These are phyloP conservation scores for Enteromius trimaculatus DNA, from an alignment of 2,797 vertebrate species.

Conservation along the genomic window DNA sequence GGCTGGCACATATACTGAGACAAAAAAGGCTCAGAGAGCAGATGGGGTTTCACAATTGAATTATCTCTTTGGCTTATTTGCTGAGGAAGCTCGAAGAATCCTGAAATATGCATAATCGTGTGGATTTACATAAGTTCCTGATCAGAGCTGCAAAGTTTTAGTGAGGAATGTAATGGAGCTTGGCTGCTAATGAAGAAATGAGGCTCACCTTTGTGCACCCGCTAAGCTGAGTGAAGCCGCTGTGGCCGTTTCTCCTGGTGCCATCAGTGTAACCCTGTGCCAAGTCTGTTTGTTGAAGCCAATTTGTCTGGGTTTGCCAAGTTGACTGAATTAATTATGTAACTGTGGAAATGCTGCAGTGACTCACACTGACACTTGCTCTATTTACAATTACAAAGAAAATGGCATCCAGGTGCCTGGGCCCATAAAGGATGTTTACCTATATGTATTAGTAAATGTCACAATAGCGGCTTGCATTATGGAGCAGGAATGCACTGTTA, in stretches of 20 bases:
- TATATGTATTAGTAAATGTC: constrained; percentile 11
- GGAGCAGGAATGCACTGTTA: not conserved
- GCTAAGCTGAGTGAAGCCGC: constrained; percentile 30
- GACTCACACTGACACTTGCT: constrained; percentile 20
- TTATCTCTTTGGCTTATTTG: constrained; percentile 61
- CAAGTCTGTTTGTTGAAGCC: constrained; percentile 43
- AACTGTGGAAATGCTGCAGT: constrained; percentile 15
- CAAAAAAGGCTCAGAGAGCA: constrained; percentile 50
- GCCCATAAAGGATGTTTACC: not conserved
- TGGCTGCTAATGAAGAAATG: constrained; percentile 34
- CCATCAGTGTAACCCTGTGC: constrained; percentile 16
- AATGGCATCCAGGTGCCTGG: not conserved
- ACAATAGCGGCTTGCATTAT: constrained; percentile 15
- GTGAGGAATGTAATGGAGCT: constrained; percentile 21
- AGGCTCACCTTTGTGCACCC: constrained; percentile 48
- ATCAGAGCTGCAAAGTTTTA: constrained; percentile 32
- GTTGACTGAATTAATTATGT: constrained; percentile 39
- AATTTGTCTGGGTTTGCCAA: constrained; percentile 32
- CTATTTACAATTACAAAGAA: constrained; percentile 11
- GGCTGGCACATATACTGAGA: constrained; percentile 40
- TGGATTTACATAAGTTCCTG: constrained; percentile 53
- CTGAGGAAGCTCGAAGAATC: constrained; percentile 51
- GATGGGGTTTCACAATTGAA: constrained; percentile 60
- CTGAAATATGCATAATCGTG: constrained; percentile 55
- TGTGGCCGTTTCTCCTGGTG: constrained; percentile 14